phyloP scores from a whole-genome alignment of 2,888 invertebrate genomes.

The Drosophila merina region DNA sequence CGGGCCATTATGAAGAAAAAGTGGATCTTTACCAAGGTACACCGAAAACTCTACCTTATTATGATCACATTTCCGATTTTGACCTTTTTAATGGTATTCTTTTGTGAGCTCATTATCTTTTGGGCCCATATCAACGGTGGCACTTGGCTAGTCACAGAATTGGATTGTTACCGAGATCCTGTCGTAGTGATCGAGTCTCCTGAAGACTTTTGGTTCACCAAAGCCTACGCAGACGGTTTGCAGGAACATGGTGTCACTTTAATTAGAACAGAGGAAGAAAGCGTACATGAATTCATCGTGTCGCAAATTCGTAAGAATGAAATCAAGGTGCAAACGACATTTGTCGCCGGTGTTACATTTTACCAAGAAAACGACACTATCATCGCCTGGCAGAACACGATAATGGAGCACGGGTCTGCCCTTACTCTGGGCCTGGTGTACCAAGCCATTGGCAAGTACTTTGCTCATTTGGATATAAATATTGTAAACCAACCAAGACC shows the following conservation, averaged over 20 bases:
- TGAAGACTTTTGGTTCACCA: too few species aligned
- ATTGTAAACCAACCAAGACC: conserved; percentile 88
- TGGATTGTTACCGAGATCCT: background rate
- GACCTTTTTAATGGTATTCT: conserved; percentile 9
- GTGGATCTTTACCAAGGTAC: conserved; percentile 86
- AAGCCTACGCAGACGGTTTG: background rate
- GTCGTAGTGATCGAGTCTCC: background rate
- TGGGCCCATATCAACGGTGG: background rate
- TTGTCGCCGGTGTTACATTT: conserved; percentile 44
- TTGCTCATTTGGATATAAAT: conserved; percentile 48
- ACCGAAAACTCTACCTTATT: conserved; percentile 83
- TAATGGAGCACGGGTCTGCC: conserved; percentile 46
- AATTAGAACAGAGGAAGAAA: background rate
- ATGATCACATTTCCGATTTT: conserved; percentile 83
- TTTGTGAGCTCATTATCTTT: accelerated
- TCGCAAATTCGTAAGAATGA: background rate
- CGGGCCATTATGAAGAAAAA: conserved; percentile 88
- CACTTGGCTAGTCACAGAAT: background rate
- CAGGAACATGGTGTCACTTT: background rate
- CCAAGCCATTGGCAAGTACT: conserved; percentile 35
- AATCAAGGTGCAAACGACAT: background rate
- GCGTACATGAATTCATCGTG: background rate
- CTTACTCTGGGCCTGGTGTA: conserved; percentile 48
- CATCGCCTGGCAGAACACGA: conserved; percentile 54
- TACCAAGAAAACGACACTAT: background rate